Evolutionary conservation across 2,888 invertebrate genomes (phyloP).

Genomic region (Parnassius mnemosyne): DNA sequence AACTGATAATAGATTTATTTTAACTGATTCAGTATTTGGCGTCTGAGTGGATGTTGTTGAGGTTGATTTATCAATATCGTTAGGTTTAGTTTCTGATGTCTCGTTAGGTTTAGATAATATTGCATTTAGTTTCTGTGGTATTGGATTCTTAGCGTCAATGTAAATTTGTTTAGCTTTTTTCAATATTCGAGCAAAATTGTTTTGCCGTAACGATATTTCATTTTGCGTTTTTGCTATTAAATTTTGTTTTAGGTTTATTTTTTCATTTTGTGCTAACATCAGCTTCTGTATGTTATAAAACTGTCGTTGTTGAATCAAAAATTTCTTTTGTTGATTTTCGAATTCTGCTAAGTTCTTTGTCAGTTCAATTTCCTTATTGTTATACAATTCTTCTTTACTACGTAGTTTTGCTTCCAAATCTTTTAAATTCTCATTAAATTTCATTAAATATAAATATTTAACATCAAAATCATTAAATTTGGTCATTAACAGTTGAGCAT

Average conservation of each 20-base stretch:
- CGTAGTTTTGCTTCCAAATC: slow-evolving; percentile 45
- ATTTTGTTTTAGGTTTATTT: slow-evolving; percentile 61
- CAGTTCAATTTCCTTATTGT: slow-evolving; percentile 52
- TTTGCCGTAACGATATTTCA: slow-evolving; percentile 66
- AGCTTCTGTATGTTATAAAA: slow-evolving; percentile 66
- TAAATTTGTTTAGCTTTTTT: slow-evolving; percentile 62
- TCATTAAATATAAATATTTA: slow-evolving; percentile 52
- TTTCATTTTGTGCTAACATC: slow-evolving; percentile 66
- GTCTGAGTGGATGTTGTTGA: slow-evolving; percentile 33
- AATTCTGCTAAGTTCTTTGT: slow-evolving; percentile 56
- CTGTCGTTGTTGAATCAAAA: slow-evolving; percentile 61
- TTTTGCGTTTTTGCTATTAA: slow-evolving; percentile 64
- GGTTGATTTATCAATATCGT: slow-evolving; percentile 30
- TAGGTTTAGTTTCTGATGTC: slow-evolving; percentile 22
- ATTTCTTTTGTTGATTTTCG: slow-evolving; percentile 65
- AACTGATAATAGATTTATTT: slow-evolving; percentile 65
- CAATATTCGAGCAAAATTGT: slow-evolving; percentile 61
- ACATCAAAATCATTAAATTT: slow-evolving; percentile 60
- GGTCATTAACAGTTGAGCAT: slow-evolving; percentile 38
- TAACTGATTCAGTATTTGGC: slow-evolving; percentile 50
- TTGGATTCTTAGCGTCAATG: slow-evolving; percentile 39
- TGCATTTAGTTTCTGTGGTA: slow-evolving; percentile 26
- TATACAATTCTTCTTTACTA: slow-evolving; percentile 46
- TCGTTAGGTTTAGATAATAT: slow-evolving; percentile 27
- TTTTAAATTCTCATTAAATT: slow-evolving; percentile 51